These are phyloP conservation scores for Pomacea maculata DNA, from an alignment of 1,140 invertebrate species.

Conservation along the genomic window DNA sequence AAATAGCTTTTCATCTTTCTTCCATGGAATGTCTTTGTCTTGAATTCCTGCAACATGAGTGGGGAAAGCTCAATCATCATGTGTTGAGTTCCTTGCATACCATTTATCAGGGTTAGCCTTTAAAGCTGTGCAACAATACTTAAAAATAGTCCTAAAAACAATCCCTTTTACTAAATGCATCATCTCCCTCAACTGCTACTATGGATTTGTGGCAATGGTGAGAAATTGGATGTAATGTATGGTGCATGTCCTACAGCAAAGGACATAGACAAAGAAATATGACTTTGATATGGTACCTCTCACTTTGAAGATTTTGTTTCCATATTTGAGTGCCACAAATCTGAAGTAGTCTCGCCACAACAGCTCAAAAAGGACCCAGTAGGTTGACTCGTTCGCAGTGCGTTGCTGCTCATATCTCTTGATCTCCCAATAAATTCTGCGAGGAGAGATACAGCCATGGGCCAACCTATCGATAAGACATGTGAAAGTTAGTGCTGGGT, in stretches of 20 bases:
- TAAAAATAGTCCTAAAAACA: too few species aligned
- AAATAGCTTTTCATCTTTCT: slow-evolving; percentile 55
- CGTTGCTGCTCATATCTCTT: slow-evolving; percentile 60
- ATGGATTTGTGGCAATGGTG: too few species aligned
- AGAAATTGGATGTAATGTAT: too few species aligned
- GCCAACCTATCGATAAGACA: slow-evolving; percentile 48
- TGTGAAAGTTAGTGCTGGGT: too few species aligned
- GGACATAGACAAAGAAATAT: slow-evolving; percentile 4
- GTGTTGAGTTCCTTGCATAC: too few species aligned
- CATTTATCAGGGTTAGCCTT: too few species aligned
- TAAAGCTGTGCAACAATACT: too few species aligned
- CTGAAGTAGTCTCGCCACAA: slow-evolving; percentile 67
- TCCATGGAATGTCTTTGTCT: slow-evolving; percentile 58
- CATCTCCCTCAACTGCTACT: too few species aligned
- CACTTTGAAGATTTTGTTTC: slow-evolving; percentile 60
- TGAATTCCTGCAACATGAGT: slow-evolving; percentile 34
- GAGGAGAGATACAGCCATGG: slow-evolving; percentile 63
- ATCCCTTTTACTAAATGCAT: too few species aligned
- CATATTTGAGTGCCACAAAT: slow-evolving; percentile 65
- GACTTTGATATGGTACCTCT: slow-evolving; percentile 40
- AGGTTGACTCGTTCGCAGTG: slow-evolving; percentile 63
- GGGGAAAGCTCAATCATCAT: too few species aligned
- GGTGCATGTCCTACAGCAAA: too few species aligned
- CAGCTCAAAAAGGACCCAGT: slow-evolving; percentile 67
- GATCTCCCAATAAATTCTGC: slow-evolving; percentile 63